phyloP scores from a whole-genome alignment of 2,797 vertebrate species.

The Crenuchus spilurus region DNA sequence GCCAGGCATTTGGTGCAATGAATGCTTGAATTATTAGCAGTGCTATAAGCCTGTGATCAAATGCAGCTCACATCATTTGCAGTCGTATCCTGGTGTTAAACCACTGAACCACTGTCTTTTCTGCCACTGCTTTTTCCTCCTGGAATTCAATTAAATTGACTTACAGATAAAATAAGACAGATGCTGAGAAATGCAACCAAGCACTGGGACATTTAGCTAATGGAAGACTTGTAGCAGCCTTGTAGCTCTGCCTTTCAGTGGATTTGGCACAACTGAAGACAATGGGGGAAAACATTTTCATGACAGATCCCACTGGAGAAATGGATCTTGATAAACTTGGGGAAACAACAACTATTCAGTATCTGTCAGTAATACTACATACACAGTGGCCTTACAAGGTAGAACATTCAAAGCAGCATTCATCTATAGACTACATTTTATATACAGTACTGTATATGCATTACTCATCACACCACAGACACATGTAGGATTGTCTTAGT shows the following conservation, averaged over 20 bases:
- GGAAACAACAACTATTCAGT: not conserved
- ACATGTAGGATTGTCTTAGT: too few relatives aligned
- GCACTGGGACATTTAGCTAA: slow-evolving; percentile 26
- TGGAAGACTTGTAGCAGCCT: slow-evolving; percentile 19
- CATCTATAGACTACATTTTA: too few relatives aligned
- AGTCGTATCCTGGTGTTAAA: slow-evolving; percentile 14
- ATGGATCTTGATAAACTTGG: not conserved
- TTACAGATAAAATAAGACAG: slow-evolving; percentile 30
- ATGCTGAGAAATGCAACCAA: slow-evolving; percentile 19
- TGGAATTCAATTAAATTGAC: slow-evolving; percentile 32
- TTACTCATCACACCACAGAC: too few relatives aligned
- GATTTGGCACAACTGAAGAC: slow-evolving; percentile 13
- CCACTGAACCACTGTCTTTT: slow-evolving; percentile 27
- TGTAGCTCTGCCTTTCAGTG: slow-evolving; percentile 8
- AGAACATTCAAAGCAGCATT: too few relatives aligned
- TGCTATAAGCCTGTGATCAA: slow-evolving; percentile 3
- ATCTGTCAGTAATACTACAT: not conserved
- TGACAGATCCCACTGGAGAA: slow-evolving; percentile 1
- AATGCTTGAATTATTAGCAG: slow-evolving; percentile 1
- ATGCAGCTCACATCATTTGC: not conserved
- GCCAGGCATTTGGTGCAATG: not conserved
- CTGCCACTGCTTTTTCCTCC: slow-evolving; percentile 11
- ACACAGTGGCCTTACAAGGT: too few relatives aligned
- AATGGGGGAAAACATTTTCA: slow-evolving; percentile 16
- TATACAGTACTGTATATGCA: too few relatives aligned